Conservation (phyloP, 2,888 invertebrate species). For the Cryptocephalus primarius region DNA sequence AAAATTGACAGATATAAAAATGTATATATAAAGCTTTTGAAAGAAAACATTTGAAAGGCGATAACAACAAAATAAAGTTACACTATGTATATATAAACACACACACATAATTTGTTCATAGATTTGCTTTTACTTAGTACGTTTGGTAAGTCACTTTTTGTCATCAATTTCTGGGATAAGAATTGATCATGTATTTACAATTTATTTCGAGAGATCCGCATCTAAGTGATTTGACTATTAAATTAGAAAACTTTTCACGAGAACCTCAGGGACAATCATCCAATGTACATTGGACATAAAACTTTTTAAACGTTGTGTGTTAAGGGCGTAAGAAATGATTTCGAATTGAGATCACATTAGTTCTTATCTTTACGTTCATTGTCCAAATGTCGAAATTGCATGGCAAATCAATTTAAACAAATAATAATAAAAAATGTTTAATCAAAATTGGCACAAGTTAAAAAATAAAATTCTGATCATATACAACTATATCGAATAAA, state of each 20-base stretch:
- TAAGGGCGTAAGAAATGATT: too few relatives aligned
- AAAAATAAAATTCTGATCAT: constrained; percentile 3
- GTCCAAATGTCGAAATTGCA: too few relatives aligned
- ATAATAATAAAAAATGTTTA: not conserved
- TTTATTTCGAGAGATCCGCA: not conserved
- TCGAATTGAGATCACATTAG: too few relatives aligned
- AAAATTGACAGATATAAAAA: not conserved
- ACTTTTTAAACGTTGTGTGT: too few relatives aligned
- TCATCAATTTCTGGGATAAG: not conserved
- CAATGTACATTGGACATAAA: too few relatives aligned
- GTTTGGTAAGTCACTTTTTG: not conserved
- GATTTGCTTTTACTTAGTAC: not conserved
- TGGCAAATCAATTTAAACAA: not conserved
- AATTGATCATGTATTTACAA: not conserved
- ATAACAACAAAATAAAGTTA: not conserved
- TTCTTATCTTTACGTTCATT: too few relatives aligned
- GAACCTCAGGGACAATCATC: too few relatives aligned
- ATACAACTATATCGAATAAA: constrained; percentile 2
- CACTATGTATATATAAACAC: not conserved
- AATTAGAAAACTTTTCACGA: too few relatives aligned
- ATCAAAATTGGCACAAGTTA: not conserved
- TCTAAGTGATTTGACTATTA: not conserved
- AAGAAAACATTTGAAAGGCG: not conserved
- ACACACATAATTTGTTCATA: not conserved
- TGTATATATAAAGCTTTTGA: not conserved